Conservation (phyloP, 1,140 invertebrate genomes). For the Papilio xuthus region DNA sequence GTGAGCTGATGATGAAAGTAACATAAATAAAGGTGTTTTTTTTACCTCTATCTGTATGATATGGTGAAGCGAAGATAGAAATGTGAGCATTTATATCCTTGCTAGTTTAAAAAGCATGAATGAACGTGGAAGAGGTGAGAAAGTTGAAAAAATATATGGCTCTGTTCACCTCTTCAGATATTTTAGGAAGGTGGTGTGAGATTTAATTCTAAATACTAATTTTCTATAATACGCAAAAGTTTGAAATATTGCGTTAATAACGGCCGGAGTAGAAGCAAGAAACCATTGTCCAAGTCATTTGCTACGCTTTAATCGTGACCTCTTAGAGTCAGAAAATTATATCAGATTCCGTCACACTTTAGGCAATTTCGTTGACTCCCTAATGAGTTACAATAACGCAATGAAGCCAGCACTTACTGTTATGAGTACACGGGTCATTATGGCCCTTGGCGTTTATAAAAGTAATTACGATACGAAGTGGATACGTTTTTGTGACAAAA, state of each 20-base stretch:
- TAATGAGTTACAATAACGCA: constrained; percentile 75
- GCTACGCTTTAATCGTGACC: constrained; percentile 63
- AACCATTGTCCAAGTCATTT: constrained; percentile 54
- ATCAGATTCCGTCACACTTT: constrained; percentile 79
- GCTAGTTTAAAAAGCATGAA: no score
- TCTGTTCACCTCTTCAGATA: no score
- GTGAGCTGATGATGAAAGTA: no score
- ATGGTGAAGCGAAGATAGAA: no score
- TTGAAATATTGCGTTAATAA: constrained; percentile 14
- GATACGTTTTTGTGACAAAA: constrained; percentile 61
- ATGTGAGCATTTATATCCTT: no score
- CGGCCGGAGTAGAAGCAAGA: constrained; percentile 12
- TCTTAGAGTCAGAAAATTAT: constrained; percentile 67
- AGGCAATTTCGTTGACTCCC: constrained; percentile 63
- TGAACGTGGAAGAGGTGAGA: no score
- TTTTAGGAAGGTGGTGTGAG: no score
- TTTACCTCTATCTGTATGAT: no score
- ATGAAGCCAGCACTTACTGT: constrained; percentile 64
- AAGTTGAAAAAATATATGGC: no score
- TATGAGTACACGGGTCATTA: constrained; percentile 66
- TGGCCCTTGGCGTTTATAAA: constrained; percentile 60
- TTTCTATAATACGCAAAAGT: neutral
- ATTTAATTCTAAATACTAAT: neutral
- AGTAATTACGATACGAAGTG: constrained; percentile 69
- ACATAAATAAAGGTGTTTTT: neutral